Conservation (phyloP, 2,113 vertebrate genomes). For the Aptenodytes patagonicus region DNA sequence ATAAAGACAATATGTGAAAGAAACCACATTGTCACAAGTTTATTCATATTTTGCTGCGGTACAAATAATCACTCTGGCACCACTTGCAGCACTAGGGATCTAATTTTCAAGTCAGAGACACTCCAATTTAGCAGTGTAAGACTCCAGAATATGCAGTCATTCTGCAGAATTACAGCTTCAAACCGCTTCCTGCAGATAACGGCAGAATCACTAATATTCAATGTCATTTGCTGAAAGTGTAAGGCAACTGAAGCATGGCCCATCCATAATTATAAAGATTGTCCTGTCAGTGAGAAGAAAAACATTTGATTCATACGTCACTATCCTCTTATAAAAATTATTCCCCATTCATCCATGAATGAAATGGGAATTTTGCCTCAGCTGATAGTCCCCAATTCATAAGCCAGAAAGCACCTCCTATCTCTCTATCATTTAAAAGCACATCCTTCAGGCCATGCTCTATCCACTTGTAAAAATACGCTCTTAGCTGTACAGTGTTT, state of each 20-base stretch:
- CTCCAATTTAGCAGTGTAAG: neutral
- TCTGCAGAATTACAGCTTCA: conserved; percentile 25
- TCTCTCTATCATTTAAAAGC: neutral
- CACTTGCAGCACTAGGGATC: neutral
- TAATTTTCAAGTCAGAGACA: neutral
- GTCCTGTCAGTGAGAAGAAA: conserved; percentile 39
- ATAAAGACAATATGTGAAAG: neutral
- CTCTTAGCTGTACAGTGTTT: neutral
- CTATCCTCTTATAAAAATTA: neutral
- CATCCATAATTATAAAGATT: conserved; percentile 47
- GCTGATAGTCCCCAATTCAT: neutral
- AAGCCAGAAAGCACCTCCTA: neutral
- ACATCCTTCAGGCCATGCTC: neutral
- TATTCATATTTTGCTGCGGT: neutral
- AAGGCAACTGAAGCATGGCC: conserved; percentile 11
- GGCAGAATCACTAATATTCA: conserved; percentile 28
- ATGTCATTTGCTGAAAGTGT: conserved; percentile 33
- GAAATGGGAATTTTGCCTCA: neutral
- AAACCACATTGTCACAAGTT: neutral
- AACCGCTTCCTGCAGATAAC: neutral
- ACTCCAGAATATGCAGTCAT: neutral
- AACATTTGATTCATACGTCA: conserved; percentile 1
- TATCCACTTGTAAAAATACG: neutral
- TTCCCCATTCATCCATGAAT: neutral
- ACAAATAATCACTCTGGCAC: neutral